Conservation (phyloP, 2,888 invertebrate genomes). For the Cosmia pyralina region DNA sequence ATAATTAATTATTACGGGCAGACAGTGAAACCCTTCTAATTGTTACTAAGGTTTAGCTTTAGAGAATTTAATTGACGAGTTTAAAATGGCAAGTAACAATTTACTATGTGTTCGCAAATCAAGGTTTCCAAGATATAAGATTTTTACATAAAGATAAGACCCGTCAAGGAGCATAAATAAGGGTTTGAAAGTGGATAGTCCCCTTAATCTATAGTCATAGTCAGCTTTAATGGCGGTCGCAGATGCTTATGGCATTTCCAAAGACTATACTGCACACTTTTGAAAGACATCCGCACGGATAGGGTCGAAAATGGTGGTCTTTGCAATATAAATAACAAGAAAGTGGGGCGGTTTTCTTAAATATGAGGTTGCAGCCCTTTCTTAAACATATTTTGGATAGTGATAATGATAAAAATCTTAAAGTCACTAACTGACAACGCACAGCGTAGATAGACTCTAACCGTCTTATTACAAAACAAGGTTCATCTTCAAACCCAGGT, state of each 20-base stretch:
- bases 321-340: slow-evolving; percentile 29
- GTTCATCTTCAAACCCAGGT: too few relatives aligned
- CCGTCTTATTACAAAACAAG: too few relatives aligned
- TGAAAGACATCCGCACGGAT: slow-evolving; percentile 28
- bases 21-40: slow-evolving; percentile 60
- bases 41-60: slow-evolving; percentile 56
- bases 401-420: background rate
- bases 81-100: slow-evolving; percentile 37
- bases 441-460: too few relatives aligned
- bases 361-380: slow-evolving; percentile 18
- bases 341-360: slow-evolving; percentile 19
- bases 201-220: slow-evolving; percentile 40
- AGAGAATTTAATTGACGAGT: slow-evolving; percentile 54
- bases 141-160: slow-evolving; percentile 52
- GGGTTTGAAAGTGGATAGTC: slow-evolving; percentile 31
- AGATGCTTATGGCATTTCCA: slow-evolving; percentile 52
- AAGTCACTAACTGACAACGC: background rate
- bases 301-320: slow-evolving; percentile 14
- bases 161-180: slow-evolving; percentile 15
- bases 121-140: slow-evolving; percentile 21
- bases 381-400: slow-evolving; percentile 1
- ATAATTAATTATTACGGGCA: slow-evolving; percentile 51
- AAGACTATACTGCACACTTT: slow-evolving; percentile 47
- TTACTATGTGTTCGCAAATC: slow-evolving; percentile 26
- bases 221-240: slow-evolving; percentile 56